phyloP scores from a whole-genome alignment of 2,888 invertebrate genomes.

The Coelinius sp. region DNA sequence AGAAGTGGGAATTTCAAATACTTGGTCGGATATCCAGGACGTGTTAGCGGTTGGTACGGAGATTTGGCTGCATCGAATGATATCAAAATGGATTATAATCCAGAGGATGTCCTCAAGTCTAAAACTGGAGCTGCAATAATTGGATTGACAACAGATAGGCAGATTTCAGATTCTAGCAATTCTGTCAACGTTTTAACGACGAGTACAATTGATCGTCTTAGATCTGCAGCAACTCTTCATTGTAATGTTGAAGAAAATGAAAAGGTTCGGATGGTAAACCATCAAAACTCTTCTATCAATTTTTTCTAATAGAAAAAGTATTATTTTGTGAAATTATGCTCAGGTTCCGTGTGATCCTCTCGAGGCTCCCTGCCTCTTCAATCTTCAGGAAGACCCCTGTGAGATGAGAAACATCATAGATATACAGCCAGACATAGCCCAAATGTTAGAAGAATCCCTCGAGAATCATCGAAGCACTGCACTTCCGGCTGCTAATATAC shows the following conservation, averaged over 20 bases:
- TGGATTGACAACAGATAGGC: slow-evolving; percentile 9
- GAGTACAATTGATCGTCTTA: not conserved
- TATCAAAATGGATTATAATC: slow-evolving; percentile 57
- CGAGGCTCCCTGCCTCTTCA: slow-evolving; percentile 77
- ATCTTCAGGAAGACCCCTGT: slow-evolving; percentile 84
- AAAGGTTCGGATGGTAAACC: not conserved
- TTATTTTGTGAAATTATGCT: not conserved
- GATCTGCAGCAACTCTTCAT: not conserved
- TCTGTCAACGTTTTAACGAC: not conserved
- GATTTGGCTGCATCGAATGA: slow-evolving; percentile 58
- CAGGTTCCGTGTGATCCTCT: slow-evolving; percentile 57
- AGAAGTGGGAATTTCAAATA: slow-evolving; percentile 64
- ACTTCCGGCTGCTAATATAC: not conserved
- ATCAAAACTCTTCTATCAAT: not conserved
- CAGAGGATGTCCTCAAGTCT: slow-evolving; percentile 56
- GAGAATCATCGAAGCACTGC: not conserved
- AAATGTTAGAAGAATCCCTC: not conserved
- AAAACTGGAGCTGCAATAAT: slow-evolving; percentile 61
- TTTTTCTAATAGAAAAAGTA: not conserved
- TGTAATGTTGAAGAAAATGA: not conserved
- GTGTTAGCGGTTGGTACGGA: slow-evolving; percentile 64
- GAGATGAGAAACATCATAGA: slow-evolving; percentile 79
- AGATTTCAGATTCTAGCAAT: not conserved
- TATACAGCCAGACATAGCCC: slow-evolving; percentile 61
- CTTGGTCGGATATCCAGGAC: slow-evolving; percentile 61